Base-by-base conservation (phyloP, 35 echinoderm and acorn worm species). In the Nesometra sesokonis region DNA sequence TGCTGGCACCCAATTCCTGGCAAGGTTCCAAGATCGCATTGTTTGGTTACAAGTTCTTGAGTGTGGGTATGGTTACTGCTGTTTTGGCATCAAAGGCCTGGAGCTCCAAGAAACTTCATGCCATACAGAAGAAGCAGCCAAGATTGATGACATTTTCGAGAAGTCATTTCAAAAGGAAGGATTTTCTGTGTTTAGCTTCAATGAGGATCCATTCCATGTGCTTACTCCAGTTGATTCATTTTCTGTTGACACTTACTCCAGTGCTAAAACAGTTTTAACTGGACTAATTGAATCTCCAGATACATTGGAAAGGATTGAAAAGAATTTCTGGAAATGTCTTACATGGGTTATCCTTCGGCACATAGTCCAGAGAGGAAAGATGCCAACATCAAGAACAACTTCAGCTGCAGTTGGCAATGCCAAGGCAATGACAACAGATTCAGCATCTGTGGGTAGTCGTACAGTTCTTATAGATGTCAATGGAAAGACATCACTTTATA, bases 21-120 rank as follows among this genome's bases (percentile, higher is more conserved):
- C 91, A 13, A 90, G 93, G 30, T 99, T 99, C 76, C 96, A 99
- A 91, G 96, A 99, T 82, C 92, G 96, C 31, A 99, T 94, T 91
- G 85, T 85, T 8, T 99, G 96, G 96, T 85, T 99, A 32, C 96
- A 99, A 47, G 87, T 99, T 78, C 78, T 99, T 29, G 96, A 99
- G 79, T 37, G 82, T 78, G 96, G 96, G 0, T 94, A 87, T 90
- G 93, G 96, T 17, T 99, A 81, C 83, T 94, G 90, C 76, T 92
- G 84, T 19, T n/a, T 99, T 82, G 90, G 89, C 79, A 84, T 99
- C 43, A 94, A 99, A 85, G 96, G 96, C 13, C 91, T 99, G 90
- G 96, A 99, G 76, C 78, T 99, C 9, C 93, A 99, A 77, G 96
- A 99, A 39, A 99, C 96, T 0, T 99, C 96, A 36, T 99, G 96